phyloP scores from a whole-genome alignment of 1,140 invertebrate species.

The Brachystomella parvula region DNA sequence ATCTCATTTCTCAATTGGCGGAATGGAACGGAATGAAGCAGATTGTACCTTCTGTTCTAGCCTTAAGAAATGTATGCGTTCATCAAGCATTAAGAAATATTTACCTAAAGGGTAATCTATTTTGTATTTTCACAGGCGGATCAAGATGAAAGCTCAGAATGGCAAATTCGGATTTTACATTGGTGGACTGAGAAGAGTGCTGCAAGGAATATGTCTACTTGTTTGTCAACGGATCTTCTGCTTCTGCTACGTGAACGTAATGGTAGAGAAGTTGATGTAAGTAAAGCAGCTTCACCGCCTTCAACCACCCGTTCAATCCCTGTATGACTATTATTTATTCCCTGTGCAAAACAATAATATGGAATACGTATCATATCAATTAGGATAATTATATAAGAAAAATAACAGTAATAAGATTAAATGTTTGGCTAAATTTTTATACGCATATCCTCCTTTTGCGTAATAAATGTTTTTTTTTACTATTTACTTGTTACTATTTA shows the following conservation, averaged over 20 bases:
- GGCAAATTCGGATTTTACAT: constrained; percentile 26
- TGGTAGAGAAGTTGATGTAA: not conserved
- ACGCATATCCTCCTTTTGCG: not conserved
- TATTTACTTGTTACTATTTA: not conserved
- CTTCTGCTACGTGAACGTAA: not conserved
- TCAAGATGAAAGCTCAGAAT: constrained; percentile 24
- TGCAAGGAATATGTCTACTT: not conserved
- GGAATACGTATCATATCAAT: not conserved
- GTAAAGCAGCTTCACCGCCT: not conserved
- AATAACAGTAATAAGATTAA: not conserved
- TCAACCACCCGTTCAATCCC: not conserved
- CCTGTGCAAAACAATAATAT: not conserved
- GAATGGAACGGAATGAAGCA: constrained; percentile 38
- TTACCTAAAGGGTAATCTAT: not conserved
- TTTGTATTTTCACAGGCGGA: constrained; percentile 16
- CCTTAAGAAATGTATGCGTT: constrained; percentile 31
- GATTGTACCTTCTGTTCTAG: constrained; percentile 43
- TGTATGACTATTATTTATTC: not conserved
- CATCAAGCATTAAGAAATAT: not conserved
- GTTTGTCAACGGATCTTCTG: constrained; percentile 16
- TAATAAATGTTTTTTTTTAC: not conserved
- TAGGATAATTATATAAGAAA: not conserved
- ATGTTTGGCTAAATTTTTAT: not conserved
- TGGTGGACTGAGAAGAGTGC: constrained; percentile 16
- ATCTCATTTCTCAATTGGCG: constrained; percentile 22